Base-by-base conservation (phyloP, 2,888 invertebrate genomes). In the Fragum sueziense region DNA sequence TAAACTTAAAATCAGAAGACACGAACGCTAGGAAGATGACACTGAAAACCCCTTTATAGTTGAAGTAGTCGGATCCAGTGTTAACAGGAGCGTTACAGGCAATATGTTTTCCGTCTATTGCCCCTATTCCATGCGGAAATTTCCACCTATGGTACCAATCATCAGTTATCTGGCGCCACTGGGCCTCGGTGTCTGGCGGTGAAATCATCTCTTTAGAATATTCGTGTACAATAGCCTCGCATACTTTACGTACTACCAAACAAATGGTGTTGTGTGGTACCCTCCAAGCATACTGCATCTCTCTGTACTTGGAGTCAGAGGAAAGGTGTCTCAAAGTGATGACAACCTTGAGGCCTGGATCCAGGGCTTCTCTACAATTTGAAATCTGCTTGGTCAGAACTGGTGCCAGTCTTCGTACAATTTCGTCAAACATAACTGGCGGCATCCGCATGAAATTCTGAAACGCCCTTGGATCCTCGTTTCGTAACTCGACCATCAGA, bases 391-490 rank as follows among this genome's bases (percentile, higher is more conserved):
- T 82, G 52, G 76, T 74, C 25, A 76, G 76, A 33, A 80, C 72
- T 11, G 76, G 83, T 22, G 76, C 67, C 34, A 86, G 69, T 71
- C 83, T 61, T n/a, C 9, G 25, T 27, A 85, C 68, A 25, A 86
- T 41, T 54, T 85, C 84, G 34, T 85, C 84, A 70, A 77, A 86
- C 87, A 86, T 85, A 22, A 67, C 80, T 14, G 82, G 83, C 17
- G 85, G 78, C 82, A 87, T 82, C 20, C 86, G 51, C 59, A 85
- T 54, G 82, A 86, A 87, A 77, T 86, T 85, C 11, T 11, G 70
- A 71, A 86, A 86, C 3, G 71, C 68, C 84, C 86, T 59, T 86
- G 83, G 71, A 70, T 85, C 86, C 62, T 87, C 85, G 25, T 70
- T 79, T 25, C 85, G 70, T n/a, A 86, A 82, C 75, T 84, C 85